Evolutionary conservation across 2,797 vertebrate genomes (phyloP).

Genomic region (Yasuhikotakia modesta): DNA sequence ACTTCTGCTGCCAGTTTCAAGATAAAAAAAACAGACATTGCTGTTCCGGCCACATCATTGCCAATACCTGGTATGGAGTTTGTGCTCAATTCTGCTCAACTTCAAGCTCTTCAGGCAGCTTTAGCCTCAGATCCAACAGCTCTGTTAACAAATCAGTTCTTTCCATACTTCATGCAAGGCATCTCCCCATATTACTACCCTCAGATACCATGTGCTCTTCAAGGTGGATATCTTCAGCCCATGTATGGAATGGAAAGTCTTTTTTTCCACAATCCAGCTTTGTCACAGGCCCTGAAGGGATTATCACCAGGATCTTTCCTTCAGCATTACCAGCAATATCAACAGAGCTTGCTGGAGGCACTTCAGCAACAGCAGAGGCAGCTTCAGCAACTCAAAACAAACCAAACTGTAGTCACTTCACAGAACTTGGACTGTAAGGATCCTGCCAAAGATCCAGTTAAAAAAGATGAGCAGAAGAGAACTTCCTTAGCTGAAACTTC

Average conservation of each 20-base stretch:
- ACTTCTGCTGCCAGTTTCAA: slow-evolving; percentile 86
- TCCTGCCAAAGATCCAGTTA: slow-evolving; percentile 97
- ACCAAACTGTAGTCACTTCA: slow-evolving; percentile 87
- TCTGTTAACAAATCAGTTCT: slow-evolving; percentile 97
- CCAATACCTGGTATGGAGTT: slow-evolving; percentile 94
- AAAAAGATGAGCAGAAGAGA: slow-evolving; percentile 92
- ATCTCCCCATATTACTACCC: slow-evolving; percentile 98
- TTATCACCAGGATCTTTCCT: slow-evolving; percentile 94
- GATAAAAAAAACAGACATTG: slow-evolving; percentile 92
- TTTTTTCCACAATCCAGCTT: slow-evolving; percentile 96
- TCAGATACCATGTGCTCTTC: slow-evolving; percentile 93
- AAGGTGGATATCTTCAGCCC: slow-evolving; percentile 97
- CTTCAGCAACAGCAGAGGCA: slow-evolving; percentile 88
- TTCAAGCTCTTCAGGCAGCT: slow-evolving; percentile 97
- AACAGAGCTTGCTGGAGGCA: slow-evolving; percentile 99
- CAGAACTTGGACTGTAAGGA: slow-evolving; percentile 90
- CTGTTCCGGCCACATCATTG: slow-evolving; percentile 86
- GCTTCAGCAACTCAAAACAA: slow-evolving; percentile 88
- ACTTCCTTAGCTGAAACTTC: slow-evolving; percentile 80
- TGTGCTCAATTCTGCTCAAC: slow-evolving; percentile 92
- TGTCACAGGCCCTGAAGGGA: slow-evolving; percentile 97
- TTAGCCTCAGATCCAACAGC: slow-evolving; percentile 93
- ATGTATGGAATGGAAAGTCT: slow-evolving; percentile 99
- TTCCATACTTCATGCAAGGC: slow-evolving; percentile 98
- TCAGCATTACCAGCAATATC: slow-evolving; percentile 99